Percentiles rank a stretch among this genome's conserved stretches.
Conservation (phyloP, 2,797 vertebrate species). For the Pempheris klunzingeri region DNA sequence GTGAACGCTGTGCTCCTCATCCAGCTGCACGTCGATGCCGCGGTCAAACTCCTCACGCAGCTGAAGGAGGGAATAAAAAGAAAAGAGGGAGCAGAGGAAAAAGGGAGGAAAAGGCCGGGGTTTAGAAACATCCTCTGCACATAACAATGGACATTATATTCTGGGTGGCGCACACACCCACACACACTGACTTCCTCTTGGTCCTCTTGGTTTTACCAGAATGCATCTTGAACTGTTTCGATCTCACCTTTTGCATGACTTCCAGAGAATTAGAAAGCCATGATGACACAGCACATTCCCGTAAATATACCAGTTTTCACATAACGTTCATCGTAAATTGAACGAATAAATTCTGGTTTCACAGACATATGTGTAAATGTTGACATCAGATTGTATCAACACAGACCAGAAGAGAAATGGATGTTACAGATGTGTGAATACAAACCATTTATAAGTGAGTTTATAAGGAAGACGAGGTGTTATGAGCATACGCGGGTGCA, state of each 20-base stretch:
- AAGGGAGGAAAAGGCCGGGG: conserved; percentile 41
- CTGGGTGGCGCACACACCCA: conserved; percentile 21
- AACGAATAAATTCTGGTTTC: neutral
- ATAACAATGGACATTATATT: conserved; percentile 54
- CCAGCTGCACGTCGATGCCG: conserved; percentile 90
- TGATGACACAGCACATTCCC: neutral
- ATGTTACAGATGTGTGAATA: conserved; percentile 28
- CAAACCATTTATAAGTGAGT: conserved; percentile 17
- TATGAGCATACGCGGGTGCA: conserved; percentile 17
- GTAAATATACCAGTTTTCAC: neutral
- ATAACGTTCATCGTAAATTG: neutral
- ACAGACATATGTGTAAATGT: conserved; percentile 15
- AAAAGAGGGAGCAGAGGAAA: neutral
- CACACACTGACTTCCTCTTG: conserved; percentile 39
- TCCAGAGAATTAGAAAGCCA: conserved; percentile 25
- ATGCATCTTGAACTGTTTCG: conserved; percentile 18
- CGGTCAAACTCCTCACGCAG: conserved; percentile 96
- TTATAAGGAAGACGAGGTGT: conserved; percentile 25
- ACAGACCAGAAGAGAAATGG: neutral
- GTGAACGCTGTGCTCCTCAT: conserved; percentile 95
- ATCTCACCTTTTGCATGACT: conserved; percentile 52
- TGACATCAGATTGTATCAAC: conserved; percentile 36
- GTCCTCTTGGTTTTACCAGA: conserved; percentile 38
- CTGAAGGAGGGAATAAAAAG: conserved; percentile 69
- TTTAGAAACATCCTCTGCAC: conserved; percentile 58